Base-by-base conservation (phyloP, 2,113 vertebrate genomes). In the Odobenus rosmarus region DNA sequence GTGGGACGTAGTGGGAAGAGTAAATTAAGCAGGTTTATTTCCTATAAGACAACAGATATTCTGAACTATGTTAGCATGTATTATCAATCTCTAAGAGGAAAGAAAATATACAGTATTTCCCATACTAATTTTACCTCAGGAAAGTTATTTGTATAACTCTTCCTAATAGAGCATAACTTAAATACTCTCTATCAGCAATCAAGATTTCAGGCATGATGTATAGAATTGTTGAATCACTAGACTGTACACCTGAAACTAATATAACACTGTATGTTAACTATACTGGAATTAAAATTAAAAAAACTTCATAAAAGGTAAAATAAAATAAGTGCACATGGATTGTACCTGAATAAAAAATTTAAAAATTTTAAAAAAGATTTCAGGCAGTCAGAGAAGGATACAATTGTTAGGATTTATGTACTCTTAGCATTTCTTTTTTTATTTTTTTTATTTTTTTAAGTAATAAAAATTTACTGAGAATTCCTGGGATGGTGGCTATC, bases 11-110 rank as follows among this genome's bases (percentile, higher is more conserved):
- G 57, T 59, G 33, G n/a, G 23, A 81, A 72, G 36, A 90, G 13
- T 90, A 93, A 95, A 74, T 93, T 64, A 74, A 80, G 42, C 12
- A 77, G 88, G 28, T 16, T 86, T 53, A 33, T 92, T 94, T 95
- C 67, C n/a, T 92, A 53, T 31, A 81, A n/a, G 11, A 85, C 31
- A 71, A 21, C 16, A 72, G 2, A 36, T 31, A 84, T 90, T 55
- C 42, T 61, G 74, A 76, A 96, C 53, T 51, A 69, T 36, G 31
- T 93, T 90, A 64, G n/a, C 31, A 19, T 28, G 46, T 14, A 62
- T 36, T 51, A 93, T 74, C 90, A 42, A 90, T 71, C 88, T 94
- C 14, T 74, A 89, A 49, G n/a, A 95, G 26, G 21, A 81, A 76
- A 51, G 81, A 88, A 90, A 90, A 90, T 77, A 72, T 14, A 76